Percentiles rank a stretch among this genome's conserved stretches.
Conservation (phyloP, 2,113 vertebrate genomes). For the Ardeotis arabs region DNA sequence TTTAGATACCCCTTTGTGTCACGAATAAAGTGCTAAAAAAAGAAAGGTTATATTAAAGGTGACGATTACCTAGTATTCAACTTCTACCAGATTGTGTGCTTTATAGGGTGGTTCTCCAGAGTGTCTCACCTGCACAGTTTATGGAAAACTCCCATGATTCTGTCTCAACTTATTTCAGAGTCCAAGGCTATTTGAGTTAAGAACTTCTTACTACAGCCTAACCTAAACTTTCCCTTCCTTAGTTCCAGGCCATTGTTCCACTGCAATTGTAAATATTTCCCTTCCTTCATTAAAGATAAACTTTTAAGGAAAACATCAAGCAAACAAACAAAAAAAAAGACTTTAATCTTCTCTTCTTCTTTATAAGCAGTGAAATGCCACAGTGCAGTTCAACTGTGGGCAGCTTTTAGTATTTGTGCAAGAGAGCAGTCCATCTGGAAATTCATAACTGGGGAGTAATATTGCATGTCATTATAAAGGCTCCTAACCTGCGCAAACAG, state of each 20-base stretch:
- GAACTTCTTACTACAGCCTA: conserved; percentile 12
- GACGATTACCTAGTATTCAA: neutral
- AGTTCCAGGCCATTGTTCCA: conserved; percentile 66
- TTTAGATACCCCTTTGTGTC: neutral
- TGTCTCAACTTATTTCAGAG: neutral
- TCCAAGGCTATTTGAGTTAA: neutral
- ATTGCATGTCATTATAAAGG: neutral
- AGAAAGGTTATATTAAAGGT: neutral
- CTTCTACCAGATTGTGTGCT: neutral
- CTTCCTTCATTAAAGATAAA: conserved; percentile 73
- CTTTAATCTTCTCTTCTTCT: conserved; percentile 46
- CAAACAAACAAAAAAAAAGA: neutral
- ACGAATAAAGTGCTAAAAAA: neutral
- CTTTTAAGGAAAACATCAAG: conserved; percentile 69
- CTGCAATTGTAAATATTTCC: conserved; percentile 66
- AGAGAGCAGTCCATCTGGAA: conserved; percentile 20
- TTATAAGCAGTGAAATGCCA: conserved; percentile 52
- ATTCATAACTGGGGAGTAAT: neutral
- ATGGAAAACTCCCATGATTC: neutral
- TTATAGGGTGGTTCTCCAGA: neutral
- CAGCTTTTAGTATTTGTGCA: conserved; percentile 32
- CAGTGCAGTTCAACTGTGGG: conserved; percentile 10
- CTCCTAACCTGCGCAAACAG: neutral
- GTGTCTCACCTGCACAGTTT: neutral
- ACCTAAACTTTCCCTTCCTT: conserved; percentile 64